phyloP scores from a whole-genome alignment of 2,113 vertebrate genomes.

The Porphyrio hochstetteri region DNA sequence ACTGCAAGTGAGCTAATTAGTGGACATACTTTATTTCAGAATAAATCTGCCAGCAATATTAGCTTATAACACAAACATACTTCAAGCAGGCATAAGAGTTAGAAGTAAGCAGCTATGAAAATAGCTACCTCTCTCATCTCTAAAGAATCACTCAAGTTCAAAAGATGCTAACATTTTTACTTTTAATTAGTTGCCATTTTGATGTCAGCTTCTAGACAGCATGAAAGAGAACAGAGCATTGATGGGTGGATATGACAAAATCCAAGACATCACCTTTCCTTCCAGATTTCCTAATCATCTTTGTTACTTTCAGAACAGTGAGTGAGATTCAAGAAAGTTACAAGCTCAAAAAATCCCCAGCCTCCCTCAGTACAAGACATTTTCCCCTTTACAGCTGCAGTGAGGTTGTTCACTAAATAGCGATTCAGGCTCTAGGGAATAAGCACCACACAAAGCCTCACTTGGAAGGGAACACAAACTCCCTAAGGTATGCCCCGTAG shows the following conservation, averaged over 20 bases:
- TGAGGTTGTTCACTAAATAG: conserved; percentile 19
- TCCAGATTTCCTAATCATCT: conserved; percentile 25
- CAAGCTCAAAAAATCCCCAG: background rate
- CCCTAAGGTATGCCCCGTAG: background rate
- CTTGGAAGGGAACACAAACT: conserved; percentile 34
- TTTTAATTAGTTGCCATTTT: conserved; percentile 75
- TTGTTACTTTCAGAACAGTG: background rate
- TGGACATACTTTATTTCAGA: background rate
- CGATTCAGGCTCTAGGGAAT: background rate
- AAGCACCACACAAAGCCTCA: background rate
- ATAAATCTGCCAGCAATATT: background rate
- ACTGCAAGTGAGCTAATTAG: conserved; percentile 24
- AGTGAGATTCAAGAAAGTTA: background rate
- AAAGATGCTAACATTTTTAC: conserved; percentile 54
- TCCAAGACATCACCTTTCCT: conserved; percentile 13
- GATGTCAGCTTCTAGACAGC: conserved; percentile 48
- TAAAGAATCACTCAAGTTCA: conserved; percentile 50
- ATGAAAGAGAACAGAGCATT: conserved; percentile 48
- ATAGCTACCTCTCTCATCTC: conserved; percentile 47
- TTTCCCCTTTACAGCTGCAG: background rate
- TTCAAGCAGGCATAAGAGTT: conserved; percentile 42
- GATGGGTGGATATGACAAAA: conserved; percentile 31
- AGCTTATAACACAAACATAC: background rate
- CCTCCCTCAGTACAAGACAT: background rate
- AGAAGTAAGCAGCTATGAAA: conserved; percentile 56